Evolutionary conservation across 2,113 vertebrate species (phyloP).

Genomic region (Rhipidura dahli): DNA sequence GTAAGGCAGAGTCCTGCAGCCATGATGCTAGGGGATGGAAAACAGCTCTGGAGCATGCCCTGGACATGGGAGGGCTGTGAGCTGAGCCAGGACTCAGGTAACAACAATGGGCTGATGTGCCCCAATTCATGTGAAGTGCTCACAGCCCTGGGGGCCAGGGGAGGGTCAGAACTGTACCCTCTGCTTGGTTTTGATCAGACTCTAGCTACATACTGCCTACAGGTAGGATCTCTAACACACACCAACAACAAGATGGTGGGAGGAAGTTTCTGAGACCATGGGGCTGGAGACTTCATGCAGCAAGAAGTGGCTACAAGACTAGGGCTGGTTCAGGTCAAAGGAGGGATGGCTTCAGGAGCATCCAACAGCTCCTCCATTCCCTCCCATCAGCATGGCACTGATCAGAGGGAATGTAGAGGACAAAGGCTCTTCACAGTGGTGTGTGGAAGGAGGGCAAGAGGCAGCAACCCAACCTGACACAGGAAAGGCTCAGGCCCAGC

Average conservation of each 20-base stretch:
- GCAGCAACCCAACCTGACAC: neutral
- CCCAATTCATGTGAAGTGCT: neutral
- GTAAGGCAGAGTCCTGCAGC: neutral
- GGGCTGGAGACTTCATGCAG: neutral
- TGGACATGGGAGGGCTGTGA: neutral
- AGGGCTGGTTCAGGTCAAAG: neutral
- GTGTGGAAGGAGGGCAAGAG: neutral
- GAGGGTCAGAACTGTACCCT: neutral
- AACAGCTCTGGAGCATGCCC: neutral
- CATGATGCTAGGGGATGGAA: neutral
- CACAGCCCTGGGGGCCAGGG: neutral
- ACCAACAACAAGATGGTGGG: neutral
- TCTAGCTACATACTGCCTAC: neutral
- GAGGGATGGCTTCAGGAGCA: neutral
- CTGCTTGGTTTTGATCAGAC: neutral
- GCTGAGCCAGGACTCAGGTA: neutral
- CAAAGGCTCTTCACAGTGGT: neutral
- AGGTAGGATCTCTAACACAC: neutral
- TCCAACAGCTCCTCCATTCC: neutral
- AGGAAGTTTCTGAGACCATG: rapidly evolving
- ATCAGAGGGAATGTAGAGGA: neutral
- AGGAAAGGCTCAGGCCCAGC: neutral
- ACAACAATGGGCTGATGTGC: neutral
- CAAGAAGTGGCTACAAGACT: rapidly evolving
- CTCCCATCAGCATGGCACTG: rapidly evolving